Conservation (phyloP, 2,797 vertebrate genomes). For the Falco concolor region DNA sequence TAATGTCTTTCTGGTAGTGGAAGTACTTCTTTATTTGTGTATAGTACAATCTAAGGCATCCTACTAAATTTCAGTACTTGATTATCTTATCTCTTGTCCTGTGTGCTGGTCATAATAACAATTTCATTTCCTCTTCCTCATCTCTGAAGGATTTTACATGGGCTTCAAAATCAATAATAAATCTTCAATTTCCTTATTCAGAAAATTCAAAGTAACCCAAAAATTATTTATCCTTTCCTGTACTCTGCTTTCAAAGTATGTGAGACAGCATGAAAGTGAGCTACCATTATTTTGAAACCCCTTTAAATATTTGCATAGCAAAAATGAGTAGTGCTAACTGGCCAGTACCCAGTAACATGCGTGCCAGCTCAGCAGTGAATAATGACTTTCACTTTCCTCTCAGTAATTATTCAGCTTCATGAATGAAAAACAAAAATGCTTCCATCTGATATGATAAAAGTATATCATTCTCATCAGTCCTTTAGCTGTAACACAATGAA, state of each 20-base stretch:
- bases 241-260: background rate
- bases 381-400: slow-evolving; percentile 15
- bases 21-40: background rate
- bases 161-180: background rate
- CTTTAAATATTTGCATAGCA: slow-evolving; percentile 9
- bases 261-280: background rate
- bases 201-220: background rate
- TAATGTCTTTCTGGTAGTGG: background rate
- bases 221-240: background rate
- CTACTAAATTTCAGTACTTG: background rate
- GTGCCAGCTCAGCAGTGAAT: slow-evolving; percentile 6
- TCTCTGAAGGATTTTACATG: background rate
- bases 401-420: slow-evolving; percentile 11
- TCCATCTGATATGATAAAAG: background rate
- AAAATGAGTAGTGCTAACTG: background rate
- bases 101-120: background rate
- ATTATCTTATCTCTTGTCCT: background rate
- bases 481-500: background rate
- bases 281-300: background rate
- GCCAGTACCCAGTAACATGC: background rate
- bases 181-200: background rate
- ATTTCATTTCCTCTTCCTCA: background rate
- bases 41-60: background rate
- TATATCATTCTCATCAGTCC: background rate
- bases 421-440: background rate